Evolutionary conservation across 2,113 vertebrate genomes (phyloP), one percentile per base, ranked within the genome.

Genomic region (Egretta garzetta): DNA sequence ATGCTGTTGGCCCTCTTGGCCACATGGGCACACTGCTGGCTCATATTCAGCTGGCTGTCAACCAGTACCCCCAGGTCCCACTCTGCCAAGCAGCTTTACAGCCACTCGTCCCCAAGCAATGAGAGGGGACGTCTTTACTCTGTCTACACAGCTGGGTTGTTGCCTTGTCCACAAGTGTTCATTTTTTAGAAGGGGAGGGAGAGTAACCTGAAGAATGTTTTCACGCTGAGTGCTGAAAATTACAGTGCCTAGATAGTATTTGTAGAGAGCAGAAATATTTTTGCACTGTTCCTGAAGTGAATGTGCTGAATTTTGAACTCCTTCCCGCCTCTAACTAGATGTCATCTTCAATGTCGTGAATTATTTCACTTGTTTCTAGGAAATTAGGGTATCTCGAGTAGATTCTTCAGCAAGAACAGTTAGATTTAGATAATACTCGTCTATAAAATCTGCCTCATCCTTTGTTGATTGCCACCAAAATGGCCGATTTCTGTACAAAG

Each of bases 131-230:
- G 12, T 14, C 45, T 72, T 58, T 28, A 10, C 53, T 60, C 52
- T 43, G n/a, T 14, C n/a, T n/a, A 0, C 33, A 39, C 27, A 58
- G 47, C 23, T 2, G 10, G 6, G n/a, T 4, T 49, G 32, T 53
- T 37, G 68, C 14, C 32, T 71, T 66, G n/a, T 49, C 70, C 37
- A 0, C 7, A 52, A 30, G 16, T 2, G 6, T 30, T 49, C 4
- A 2, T 55, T 73, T 45, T 67, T 62, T 2, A 20, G 79, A 33
- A 84, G 52, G 52, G 33, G 37, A 24, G 39, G 27, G 27, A 43
- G 24, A 55, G 39, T 32, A 62, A 55, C 53, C 66, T 33, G 33
- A 43, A 37, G 30, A 59, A 72, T 0, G 1, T 27, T 86, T 62
- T 50, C 55, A 43, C 14, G 8, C 4, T 37, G 26, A 83, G 8